Evolutionary conservation across 2,888 invertebrate genomes (phyloP).

Genomic region (Dilophus febrilis): DNA sequence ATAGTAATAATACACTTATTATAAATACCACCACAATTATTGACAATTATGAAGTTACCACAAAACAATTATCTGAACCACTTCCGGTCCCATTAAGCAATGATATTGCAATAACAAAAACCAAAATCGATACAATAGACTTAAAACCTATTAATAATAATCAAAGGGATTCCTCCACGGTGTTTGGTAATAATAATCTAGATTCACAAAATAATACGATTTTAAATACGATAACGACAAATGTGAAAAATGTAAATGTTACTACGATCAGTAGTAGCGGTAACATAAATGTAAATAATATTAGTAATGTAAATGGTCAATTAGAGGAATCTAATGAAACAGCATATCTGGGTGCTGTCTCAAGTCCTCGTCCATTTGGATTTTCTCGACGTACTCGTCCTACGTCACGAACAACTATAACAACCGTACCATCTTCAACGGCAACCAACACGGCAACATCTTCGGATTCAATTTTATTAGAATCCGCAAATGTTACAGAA

Average conservation of each 20-base stretch:
- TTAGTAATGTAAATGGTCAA: conserved; percentile 4
- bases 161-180: neutral
- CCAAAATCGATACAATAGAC: neutral
- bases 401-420: conserved; percentile 9
- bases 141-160: neutral
- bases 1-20: too few relatives aligned
- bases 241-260: conserved; percentile 6
- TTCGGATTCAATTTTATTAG: conserved; percentile 12
- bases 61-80: too few relatives aligned
- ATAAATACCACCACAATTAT: too few relatives aligned
- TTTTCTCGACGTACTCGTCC: conserved; percentile 32
- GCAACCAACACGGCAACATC: conserved; percentile 14
- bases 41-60: too few relatives aligned
- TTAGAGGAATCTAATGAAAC: conserved; percentile 11
- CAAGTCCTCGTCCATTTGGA: conserved; percentile 37
- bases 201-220: too few relatives aligned
- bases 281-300: conserved; percentile 6
- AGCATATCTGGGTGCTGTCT: conserved; percentile 24
- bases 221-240: conserved; percentile 15
- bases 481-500: too few relatives aligned
- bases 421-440: conserved; percentile 8
- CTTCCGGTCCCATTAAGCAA: too few relatives aligned
- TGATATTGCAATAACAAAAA: neutral
- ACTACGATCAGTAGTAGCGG: neutral
- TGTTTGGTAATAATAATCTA: neutral